Percentiles rank a stretch among this genome's conserved stretches.
phyloP scores from a whole-genome alignment of 2,888 invertebrate species.

The Pterobdella sp. region DNA sequence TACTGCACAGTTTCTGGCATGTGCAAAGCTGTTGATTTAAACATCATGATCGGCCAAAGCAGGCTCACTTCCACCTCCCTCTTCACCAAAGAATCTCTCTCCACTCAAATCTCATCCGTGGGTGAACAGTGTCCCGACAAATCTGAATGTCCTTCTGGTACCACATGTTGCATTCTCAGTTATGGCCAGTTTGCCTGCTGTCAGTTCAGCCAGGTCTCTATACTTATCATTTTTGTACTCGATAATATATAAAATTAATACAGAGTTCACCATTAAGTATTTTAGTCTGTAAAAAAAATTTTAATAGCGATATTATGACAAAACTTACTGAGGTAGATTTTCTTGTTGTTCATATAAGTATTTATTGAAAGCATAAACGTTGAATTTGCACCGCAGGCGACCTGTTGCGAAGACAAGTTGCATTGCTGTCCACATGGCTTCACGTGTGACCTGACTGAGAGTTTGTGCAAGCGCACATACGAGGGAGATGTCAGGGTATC shows the following conservation, averaged over 20 bases:
- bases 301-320: too few relatives aligned
- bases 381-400: too few relatives aligned
- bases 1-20: neutral
- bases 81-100: too few relatives aligned
- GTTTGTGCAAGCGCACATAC: neutral
- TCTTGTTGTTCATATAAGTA: too few relatives aligned
- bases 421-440: slow-evolving; percentile 41
- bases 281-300: too few relatives aligned
- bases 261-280: too few relatives aligned
- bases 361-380: too few relatives aligned
- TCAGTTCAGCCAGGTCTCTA: slow-evolving; percentile 15
- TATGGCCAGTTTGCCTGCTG: slow-evolving; percentile 17
- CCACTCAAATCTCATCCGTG: too few relatives aligned
- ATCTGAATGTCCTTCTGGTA: slow-evolving; percentile 5
- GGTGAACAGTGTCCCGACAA: slow-evolving; percentile 13
- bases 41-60: neutral
- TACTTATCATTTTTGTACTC: neutral
- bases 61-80: neutral
- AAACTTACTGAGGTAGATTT: too few relatives aligned
- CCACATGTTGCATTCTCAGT: slow-evolving; percentile 15
- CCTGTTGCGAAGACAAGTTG: slow-evolving; percentile 40
- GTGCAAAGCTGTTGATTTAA: slow-evolving; percentile 12
- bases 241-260: neutral
- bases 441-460: slow-evolving; percentile 29
- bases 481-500: neutral